Conservation (phyloP, 2,797 vertebrate species). For the Sebastes wilsoni region DNA sequence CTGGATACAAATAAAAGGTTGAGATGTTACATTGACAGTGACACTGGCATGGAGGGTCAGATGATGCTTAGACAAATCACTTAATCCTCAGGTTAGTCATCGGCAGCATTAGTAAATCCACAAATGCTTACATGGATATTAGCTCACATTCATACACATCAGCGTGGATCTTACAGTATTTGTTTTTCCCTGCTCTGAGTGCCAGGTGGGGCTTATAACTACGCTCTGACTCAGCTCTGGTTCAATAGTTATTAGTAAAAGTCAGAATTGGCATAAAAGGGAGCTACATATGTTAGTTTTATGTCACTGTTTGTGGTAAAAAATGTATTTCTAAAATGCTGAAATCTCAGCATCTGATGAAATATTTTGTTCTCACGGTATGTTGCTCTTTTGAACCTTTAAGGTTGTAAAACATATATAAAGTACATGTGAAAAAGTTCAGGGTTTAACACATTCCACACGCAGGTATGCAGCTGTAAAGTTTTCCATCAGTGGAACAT, state of each 20-base stretch:
- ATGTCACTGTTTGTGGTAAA: not conserved
- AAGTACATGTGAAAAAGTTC: not conserved
- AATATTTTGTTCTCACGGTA: not conserved
- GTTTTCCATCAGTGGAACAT: constrained; percentile 17
- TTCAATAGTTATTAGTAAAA: not conserved
- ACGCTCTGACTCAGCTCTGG: not conserved
- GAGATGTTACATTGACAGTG: not conserved
- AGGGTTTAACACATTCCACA: constrained; percentile 4
- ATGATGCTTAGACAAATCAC: not conserved
- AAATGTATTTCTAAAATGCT: not conserved
- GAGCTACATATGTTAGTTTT: not conserved
- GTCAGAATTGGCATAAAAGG: not conserved
- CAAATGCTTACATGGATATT: not conserved
- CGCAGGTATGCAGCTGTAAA: not conserved
- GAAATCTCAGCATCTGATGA: not conserved
- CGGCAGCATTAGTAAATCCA: not conserved
- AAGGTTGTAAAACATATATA: too few species aligned
- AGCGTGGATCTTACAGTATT: not conserved
- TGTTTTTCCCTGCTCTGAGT: not conserved
- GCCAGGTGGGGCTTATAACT: not conserved
- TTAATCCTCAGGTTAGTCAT: not conserved
- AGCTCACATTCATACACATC: not conserved
- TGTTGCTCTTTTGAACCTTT: too few species aligned
- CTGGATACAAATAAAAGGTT: constrained; percentile 25
- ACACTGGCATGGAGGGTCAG: not conserved